phyloP scores from a whole-genome alignment of 1,140 invertebrate species.

The Macrotrachela quadricornifera region DNA sequence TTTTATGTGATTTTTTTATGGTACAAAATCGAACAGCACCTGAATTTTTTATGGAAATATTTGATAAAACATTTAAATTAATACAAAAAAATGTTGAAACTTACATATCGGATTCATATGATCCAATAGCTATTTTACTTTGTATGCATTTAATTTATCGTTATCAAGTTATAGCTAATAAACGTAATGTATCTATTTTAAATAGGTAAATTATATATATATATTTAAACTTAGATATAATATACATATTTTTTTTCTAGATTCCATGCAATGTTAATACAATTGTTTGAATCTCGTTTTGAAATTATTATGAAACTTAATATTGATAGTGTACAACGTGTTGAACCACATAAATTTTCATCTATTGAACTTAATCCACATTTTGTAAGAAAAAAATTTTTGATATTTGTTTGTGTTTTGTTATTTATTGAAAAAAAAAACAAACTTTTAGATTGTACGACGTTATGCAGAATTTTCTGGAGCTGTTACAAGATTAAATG shows the following conservation, averaged over 20 bases:
- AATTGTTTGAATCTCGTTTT: slow-evolving; percentile 42
- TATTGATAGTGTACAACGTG: slow-evolving; percentile 69
- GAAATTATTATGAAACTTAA: slow-evolving; percentile 68
- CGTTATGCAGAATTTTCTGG: slow-evolving; percentile 93
- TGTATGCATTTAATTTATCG: slow-evolving; percentile 79
- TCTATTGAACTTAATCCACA: slow-evolving; percentile 73
- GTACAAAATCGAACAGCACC: slow-evolving; percentile 49
- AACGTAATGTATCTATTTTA: slow-evolving; percentile 70
- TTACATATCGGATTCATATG: slow-evolving; percentile 66
- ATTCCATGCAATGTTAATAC: slow-evolving; percentile 34
- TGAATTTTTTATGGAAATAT: slow-evolving; percentile 75
- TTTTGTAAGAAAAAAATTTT: slow-evolving; percentile 67
- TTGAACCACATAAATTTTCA: slow-evolving; percentile 67
- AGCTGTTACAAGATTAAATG: slow-evolving; percentile 74
- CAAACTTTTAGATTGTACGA: slow-evolving; percentile 70
- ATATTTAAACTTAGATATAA: neutral
- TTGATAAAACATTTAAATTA: slow-evolving; percentile 66
- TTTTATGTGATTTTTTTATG: slow-evolving; percentile 87
- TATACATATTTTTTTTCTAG: slow-evolving; percentile 12
- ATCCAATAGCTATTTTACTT: slow-evolving; percentile 80
- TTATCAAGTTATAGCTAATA: slow-evolving; percentile 75
- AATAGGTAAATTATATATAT: slow-evolving; percentile 68
- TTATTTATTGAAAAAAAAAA: no score
- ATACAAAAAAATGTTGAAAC: slow-evolving; percentile 72
- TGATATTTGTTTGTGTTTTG: no score